Evolutionary conservation across 2,797 vertebrate species (phyloP), one percentile per base, ranked within the genome.

Genomic region (Myripristis murdjan): DNA sequence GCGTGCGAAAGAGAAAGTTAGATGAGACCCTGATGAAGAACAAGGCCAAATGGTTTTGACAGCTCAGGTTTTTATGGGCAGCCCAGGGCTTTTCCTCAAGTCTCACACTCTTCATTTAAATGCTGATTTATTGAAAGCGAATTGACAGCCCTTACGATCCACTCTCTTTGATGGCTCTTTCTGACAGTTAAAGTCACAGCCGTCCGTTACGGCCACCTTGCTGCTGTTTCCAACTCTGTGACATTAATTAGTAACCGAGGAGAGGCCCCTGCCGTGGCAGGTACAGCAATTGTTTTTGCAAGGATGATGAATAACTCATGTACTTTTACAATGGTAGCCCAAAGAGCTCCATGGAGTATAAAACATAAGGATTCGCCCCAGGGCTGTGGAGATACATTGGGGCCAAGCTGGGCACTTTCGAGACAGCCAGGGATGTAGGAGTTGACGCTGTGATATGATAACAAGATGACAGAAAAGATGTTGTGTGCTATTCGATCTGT

Each of bases 51-150:
- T 23, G 12, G 11, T 60, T 65, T 53, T 69, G 49, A 37, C 47
- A 62, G 24, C 24, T 20, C 44, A 0, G 16, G 31, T n/a, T 76
- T 12, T 70, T 58, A 35, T 60, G 48, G 65, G 37, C 33, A 69
- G 51, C 54, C 52, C 39, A 46, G 49, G 46, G 64, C 41, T 12
- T 28, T 41, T 51, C 24, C 28, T 43, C 23, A 23, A 12, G 35
- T 61, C 14, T 16, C 37, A 53, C 51, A 51, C 15, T 7, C 26
- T 73, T 78, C 26, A 70, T 66, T 81, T 63, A 58, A 73, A 71
- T 70, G 58, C 31, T 68, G 56, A 68, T 64, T 55, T 49, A 54
- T 39, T 63, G 24, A n/a, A 31, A 28, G 9, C 8, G 37, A 59
- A 63, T 47, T 58, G 52, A 53, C 48, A 28, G 64, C 2, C 54